Conservation (phyloP, 30 jellyfish, hydroid and myxozoan species). For the Haliclystus octoradiatus region DNA sequence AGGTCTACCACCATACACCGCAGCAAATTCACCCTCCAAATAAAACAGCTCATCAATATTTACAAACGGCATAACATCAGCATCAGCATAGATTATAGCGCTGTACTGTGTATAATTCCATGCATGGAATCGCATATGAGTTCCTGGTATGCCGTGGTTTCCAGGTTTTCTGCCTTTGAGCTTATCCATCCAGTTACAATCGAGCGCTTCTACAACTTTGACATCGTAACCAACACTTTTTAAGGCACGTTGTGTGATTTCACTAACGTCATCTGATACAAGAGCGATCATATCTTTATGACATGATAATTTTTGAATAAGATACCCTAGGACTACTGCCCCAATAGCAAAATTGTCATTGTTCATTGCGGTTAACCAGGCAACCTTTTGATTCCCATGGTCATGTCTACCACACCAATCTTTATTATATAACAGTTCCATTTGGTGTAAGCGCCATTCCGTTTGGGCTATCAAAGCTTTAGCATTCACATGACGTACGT, state of each 20-base stretch:
- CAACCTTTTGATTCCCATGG: conserved; percentile 22
- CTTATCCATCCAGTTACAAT: conserved; percentile 97
- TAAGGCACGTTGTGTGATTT: conserved; percentile 47
- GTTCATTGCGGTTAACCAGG: conserved; percentile 96
- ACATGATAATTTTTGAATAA: conserved; percentile 66
- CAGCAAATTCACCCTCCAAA: conserved; percentile 82
- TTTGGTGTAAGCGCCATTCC: conserved; percentile 71
- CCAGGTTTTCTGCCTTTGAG: conserved; percentile 63
- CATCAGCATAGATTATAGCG: conserved; percentile 65
- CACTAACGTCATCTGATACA: conserved; percentile 70
- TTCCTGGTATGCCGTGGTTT: conserved; percentile 87
- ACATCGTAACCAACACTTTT: conserved; percentile 84
- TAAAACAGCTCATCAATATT: conserved; percentile 75
- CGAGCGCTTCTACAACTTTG: conserved; percentile 76
- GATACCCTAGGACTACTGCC: conserved; percentile 60
- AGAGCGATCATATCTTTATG: conserved; percentile 78
- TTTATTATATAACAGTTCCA: conserved; percentile 56
- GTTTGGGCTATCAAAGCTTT: conserved; percentile 31
- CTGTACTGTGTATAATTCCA: conserved; percentile 78
- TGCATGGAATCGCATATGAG: conserved; percentile 96
- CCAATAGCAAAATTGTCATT: conserved; percentile 94
- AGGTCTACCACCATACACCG: conserved; percentile 87
- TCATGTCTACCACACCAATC: conserved; percentile 32
- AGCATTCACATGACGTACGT: conserved; percentile 41
- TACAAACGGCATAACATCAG: conserved; percentile 76